Base-by-base conservation (phyloP, 2,797 vertebrate genomes). In the Lagocephalus sceleratus region DNA sequence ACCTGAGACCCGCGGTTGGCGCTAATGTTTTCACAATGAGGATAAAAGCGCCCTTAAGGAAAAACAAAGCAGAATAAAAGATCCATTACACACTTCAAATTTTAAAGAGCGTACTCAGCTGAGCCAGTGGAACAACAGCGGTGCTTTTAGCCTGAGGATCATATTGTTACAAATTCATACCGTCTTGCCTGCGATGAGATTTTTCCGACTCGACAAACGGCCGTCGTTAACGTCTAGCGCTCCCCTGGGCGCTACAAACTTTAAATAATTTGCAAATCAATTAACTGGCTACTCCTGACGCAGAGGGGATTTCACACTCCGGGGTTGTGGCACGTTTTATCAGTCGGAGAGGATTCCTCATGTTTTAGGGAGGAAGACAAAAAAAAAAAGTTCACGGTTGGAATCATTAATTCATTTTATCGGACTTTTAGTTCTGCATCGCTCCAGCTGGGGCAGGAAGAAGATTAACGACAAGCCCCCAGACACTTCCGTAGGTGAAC, bases 251-350 rank as follows among this genome's bases (percentile, higher is more conserved):
- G 82, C 88, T 89, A 90, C 92, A 96, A 94, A 97, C 93, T 96
- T 96, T 94, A 93, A 94, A 94, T 97, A 95, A 98, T 97, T 95
- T 94, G 93, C 90, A 78, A 97, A 97, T 96, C 94, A 96, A 97
- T 98, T 97, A 98, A 95, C 92, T 92, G 89, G 90, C 78, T 43
- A 94, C 95, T 95, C 92, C 92, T 88, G 88, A 92, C 89, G 91
- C 93, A 93, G 93, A 92, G 90, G 86, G 93, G 83, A 86, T 93
- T 94, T 95, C 93, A 94, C 92, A 94, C 93, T 92, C 85, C 57
- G 66, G 91, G 93, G 92, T 93, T 16, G 39, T 40, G 16, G 40
- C 16, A 7, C 16, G n/a, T 3, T 93, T 3, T 93, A 93, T 93
- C 92, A 91, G 91, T 82, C 85, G 88, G 85, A 91, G 92, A 94